Percentiles rank a stretch among this genome's conserved stretches.
phyloP scores from a whole-genome alignment of 1,140 invertebrate genomes.

The Drosophila grimshawi region DNA sequence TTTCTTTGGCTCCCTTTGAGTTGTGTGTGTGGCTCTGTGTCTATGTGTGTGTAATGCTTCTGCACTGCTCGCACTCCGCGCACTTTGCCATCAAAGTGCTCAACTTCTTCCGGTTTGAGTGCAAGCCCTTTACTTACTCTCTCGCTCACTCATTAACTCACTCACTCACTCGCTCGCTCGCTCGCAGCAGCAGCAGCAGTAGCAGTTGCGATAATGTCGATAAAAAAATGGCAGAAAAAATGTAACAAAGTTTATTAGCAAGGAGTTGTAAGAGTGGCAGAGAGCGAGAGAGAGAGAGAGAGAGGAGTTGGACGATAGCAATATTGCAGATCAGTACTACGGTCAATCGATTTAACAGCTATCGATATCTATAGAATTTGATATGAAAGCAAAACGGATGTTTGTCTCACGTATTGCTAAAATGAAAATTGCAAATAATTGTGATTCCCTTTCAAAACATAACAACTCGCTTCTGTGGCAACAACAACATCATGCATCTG shows the following conservation, averaged over 20 bases:
- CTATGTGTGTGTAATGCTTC: constrained; percentile 5
- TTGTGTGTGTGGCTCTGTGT: background rate
- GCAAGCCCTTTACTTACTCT: constrained; percentile 24
- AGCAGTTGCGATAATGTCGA: constrained; percentile 61
- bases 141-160: constrained; percentile 23
- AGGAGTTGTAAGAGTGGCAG: background rate
- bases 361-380: constrained; percentile 1
- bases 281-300: background rate
- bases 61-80: background rate
- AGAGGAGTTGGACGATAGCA: background rate
- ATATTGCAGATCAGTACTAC: constrained; percentile 5
- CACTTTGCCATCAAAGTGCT: constrained; percentile 27
- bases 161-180: constrained; percentile 22
- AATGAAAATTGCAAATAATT: background rate
- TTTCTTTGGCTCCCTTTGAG: constrained; percentile 11
- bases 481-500: constrained; percentile 1
- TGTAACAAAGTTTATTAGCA: constrained; percentile 42
- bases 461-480: constrained; percentile 14
- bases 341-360: constrained; percentile 1
- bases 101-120: constrained; percentile 43
- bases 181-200: constrained; percentile 31
- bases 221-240: constrained; percentile 34
- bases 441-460: constrained; percentile 1
- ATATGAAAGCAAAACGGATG: too few species aligned
- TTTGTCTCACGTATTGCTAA: too few species aligned